Evolutionary conservation across 2,113 vertebrate species (phyloP), one percentile per base, ranked within the genome.

Genomic region (Amphilophus citrinellus): DNA sequence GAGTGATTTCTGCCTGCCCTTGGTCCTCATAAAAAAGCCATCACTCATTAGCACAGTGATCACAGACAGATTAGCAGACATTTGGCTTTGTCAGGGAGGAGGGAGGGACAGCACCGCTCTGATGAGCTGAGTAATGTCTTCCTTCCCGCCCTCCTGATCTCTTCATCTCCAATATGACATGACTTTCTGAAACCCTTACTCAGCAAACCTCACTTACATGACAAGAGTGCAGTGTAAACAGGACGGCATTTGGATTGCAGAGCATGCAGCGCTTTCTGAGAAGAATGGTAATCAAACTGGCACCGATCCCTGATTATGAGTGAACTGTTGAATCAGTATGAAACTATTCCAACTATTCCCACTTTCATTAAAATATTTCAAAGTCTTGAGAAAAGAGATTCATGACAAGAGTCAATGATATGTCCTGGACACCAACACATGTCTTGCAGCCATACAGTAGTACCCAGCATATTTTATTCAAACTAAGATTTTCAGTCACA

Each of bases 61-160:
- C 90, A 87, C 66, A 91, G 86, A 84, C 84, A 88, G 87, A 95
- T 93, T 87, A 91, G 39, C 77, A 85, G 87, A 85, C 88, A 88
- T 90, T 91, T 86, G 82, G 86, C 79, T 66, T 58, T 82, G 86
- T 88, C 88, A 68, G 63, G 66, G 44, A 81, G 44, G 80, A 87
- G 62, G 86, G 84, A 80, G 71, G 79, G 76, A 73, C 44, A 50
- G 85, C 15, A 9, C 50, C 47, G 84, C 80, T 82, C 76, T 86
- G 87, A 90, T 85, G 91, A 94, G 89, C 87, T 88, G 89, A 91
- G 79, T 90, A 89, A 94, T 90, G 86, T 89, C 77, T 92, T 90
- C 80, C 77, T 86, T 90, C 77, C 86, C 59, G 10, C 79, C 81
- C 85, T 84, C 84, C 76, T 88, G 90, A 91, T 92, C 83, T 88